Percentiles rank a stretch among this genome's conserved stretches.
phyloP scores from a whole-genome alignment of 2,888 invertebrate species.

The Amblyjoppa proteus region DNA sequence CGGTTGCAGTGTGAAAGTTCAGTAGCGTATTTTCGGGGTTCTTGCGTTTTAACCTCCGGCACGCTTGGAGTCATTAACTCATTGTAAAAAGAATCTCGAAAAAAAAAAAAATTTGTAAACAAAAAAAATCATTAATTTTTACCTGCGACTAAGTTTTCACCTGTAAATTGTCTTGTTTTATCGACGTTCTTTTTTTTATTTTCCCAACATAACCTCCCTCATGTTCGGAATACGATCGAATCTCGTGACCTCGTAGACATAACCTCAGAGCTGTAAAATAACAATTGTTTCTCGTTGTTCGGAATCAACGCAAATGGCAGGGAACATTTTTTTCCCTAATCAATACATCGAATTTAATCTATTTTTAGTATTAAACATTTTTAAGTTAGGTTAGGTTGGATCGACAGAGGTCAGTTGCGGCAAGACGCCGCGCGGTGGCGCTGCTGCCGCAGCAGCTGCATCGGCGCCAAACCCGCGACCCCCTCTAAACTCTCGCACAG shows the following conservation, averaged over 20 bases:
- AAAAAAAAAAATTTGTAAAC: neutral
- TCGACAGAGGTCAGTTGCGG: neutral
- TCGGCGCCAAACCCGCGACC: constrained; percentile 68
- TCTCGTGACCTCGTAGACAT: neutral
- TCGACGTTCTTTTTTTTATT: neutral
- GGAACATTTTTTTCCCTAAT: neutral
- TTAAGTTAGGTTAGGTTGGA: constrained; percentile 1
- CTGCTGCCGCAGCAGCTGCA: constrained; percentile 41
- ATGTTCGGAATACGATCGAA: neutral
- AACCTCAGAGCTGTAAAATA: neutral
- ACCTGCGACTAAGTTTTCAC: neutral
- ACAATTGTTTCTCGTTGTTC: neutral
- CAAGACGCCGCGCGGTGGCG: constrained; percentile 5
- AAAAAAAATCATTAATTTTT: neutral
- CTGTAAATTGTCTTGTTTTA: neutral
- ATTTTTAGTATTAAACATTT: neutral
- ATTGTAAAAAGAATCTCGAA: neutral
- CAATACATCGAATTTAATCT: neutral
- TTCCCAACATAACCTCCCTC: neutral
- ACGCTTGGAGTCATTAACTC: neutral
- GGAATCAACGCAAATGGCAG: neutral
- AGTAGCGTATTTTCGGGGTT: neutral
- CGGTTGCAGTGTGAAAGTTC: neutral
- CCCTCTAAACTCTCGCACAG: constrained; percentile 45
- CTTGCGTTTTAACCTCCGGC: neutral